Evolutionary conservation across 2,113 vertebrate genomes (phyloP), one percentile per base, ranked within the genome.

Genomic region (Eupsittula cactorum): DNA sequence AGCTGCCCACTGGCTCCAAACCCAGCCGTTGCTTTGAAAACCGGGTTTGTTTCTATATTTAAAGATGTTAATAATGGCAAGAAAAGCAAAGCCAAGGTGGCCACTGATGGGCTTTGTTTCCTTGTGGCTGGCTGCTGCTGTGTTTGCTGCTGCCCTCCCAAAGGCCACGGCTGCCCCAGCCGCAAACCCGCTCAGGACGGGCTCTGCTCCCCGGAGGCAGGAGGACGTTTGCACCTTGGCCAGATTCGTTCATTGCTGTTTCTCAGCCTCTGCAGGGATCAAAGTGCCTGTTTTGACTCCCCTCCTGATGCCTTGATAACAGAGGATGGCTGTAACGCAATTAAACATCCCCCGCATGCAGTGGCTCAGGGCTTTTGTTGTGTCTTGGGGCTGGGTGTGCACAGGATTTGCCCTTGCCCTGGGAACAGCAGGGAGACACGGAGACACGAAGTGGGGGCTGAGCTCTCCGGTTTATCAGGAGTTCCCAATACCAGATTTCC

Each of bases 231-330:
- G 76, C n/a, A 37, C 62, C 71, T 78, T 13, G 75, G 74, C 73
- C 84, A 77, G 62, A 23, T 59, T 24, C 14, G 13, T 42, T 16
- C 7, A 0, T 10, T 19, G 65, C 86, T 84, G 42, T 91, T 93
- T 70, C 69, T 82, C 77, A 57, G 90, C 90, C 82, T 85, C 83
- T 83, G 74, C 37, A 0, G 49, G 59, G 80, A 89, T 68, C 77
- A 23, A 79, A 86, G 94, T 11, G 68, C 75, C 77, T 93, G 94
- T 85, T 76, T 69, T 39, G 91, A 74, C 92, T 94, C 84, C 62
- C 17, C 50, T 85, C 53, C 42, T 2, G 37, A 37, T 37, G 17
- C 59, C 80, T 33, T 33, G 86, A 82, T 65, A 42, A 69, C 10
- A 4, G 63, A 39, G 28, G 41, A 12, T 42, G 77, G 47, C 39